Conservation (phyloP, 2,888 invertebrate species). For the Macroteleia sp. region DNA sequence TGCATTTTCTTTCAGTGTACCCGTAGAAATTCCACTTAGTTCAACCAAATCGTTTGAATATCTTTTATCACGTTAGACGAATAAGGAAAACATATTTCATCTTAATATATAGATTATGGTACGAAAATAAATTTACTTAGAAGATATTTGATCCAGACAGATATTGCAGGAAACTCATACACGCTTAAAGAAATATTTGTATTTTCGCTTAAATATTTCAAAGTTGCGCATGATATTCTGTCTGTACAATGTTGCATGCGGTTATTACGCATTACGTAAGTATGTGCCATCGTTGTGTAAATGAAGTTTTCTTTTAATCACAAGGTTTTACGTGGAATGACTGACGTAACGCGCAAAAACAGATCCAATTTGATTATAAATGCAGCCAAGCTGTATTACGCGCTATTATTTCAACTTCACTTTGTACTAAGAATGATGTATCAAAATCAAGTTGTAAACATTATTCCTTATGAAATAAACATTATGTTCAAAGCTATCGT, state of each 20-base stretch:
- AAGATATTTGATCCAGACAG: conserved; percentile 8
- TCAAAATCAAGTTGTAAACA: conserved; percentile 5
- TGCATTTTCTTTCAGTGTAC: too few species aligned
- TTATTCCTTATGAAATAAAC: conserved; percentile 26
- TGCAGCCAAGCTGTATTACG: conserved; percentile 16
- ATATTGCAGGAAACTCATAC: conserved; percentile 5
- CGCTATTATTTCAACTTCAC: conserved; percentile 10
- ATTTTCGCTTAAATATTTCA: conserved; percentile 21
- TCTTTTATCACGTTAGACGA: too few species aligned
- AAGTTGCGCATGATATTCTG: conserved; percentile 6
- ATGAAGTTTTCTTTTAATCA: conserved; percentile 13
- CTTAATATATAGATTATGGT: background rate
- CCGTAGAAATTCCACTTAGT: too few species aligned
- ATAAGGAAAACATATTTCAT: too few species aligned
- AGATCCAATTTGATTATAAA: conserved; percentile 27
- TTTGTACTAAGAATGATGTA: background rate
- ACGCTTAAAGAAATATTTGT: conserved; percentile 6
- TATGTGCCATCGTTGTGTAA: conserved; percentile 5
- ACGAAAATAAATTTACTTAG: conserved; percentile 15
- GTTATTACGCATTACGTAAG: conserved; percentile 23
- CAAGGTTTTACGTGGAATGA: background rate
- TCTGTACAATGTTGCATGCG: conserved; percentile 9
- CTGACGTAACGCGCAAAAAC: conserved; percentile 11
- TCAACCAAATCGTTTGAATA: too few species aligned
- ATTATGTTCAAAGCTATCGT: background rate